These are phyloP conservation scores for Drosophila pallidifrons DNA, from an alignment of 1,140 invertebrate species.

Conservation along the genomic window DNA sequence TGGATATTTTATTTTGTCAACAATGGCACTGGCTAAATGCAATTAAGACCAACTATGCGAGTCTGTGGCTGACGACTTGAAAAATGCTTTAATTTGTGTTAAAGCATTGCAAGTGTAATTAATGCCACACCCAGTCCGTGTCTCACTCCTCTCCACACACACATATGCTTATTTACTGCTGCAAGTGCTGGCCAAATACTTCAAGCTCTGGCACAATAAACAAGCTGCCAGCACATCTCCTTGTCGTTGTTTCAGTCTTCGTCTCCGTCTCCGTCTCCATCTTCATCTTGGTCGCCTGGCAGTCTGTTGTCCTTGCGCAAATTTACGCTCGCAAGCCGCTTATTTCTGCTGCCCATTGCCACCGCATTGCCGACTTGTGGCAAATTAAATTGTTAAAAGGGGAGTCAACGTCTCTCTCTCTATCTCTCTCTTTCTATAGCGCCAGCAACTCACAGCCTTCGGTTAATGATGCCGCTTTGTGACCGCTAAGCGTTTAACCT, in stretches of 20 bases:
- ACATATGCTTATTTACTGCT: slow-evolving; percentile 66
- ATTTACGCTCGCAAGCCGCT: slow-evolving; percentile 61
- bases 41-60: slow-evolving; percentile 59
- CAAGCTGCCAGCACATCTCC: slow-evolving; percentile 50
- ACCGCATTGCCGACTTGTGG: slow-evolving; percentile 47
- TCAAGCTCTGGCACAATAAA: slow-evolving; percentile 61
- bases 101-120: slow-evolving; percentile 70
- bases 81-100: slow-evolving; percentile 77
- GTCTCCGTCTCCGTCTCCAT: slow-evolving; percentile 1
- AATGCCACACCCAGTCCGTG: slow-evolving; percentile 27
- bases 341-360: slow-evolving; percentile 57
- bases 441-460: slow-evolving; percentile 38
- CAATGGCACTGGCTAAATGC: slow-evolving; percentile 54
- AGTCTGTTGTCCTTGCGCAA: slow-evolving; percentile 44
- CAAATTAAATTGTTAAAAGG: slow-evolving; percentile 76
- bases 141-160: neutral
- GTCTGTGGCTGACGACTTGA: slow-evolving; percentile 26
- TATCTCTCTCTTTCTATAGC: slow-evolving; percentile 1
- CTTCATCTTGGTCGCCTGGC: slow-evolving; percentile 6
- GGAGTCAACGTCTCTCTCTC: neutral
- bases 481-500: slow-evolving; percentile 78
- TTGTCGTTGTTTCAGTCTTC: neutral
- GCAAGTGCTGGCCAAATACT: slow-evolving; percentile 64
- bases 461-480: slow-evolving; percentile 78
- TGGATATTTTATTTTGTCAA: slow-evolving; percentile 63